phyloP scores from a whole-genome alignment of 2,797 vertebrate species.

The Nyctalus aviator region DNA sequence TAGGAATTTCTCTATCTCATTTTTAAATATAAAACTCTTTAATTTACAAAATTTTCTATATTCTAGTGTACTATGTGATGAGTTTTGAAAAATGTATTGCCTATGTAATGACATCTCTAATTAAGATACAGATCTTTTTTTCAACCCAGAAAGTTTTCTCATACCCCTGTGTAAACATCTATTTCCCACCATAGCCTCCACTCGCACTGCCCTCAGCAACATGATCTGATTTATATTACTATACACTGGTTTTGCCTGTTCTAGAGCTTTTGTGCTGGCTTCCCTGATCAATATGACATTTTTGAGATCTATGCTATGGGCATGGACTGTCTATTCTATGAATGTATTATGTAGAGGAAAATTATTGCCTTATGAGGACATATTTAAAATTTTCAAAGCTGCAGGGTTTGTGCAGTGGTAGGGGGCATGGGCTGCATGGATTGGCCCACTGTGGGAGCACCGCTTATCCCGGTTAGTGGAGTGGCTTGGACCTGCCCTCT shows the following conservation, averaged over 20 bases:
- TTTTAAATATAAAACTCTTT: background rate
- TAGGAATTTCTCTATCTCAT: background rate
- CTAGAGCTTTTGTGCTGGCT: background rate
- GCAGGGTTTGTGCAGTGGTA: background rate
- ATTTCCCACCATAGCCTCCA: background rate
- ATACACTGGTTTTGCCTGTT: background rate
- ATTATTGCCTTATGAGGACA: background rate
- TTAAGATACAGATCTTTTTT: conserved; percentile 18
- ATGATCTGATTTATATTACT: background rate
- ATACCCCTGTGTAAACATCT: background rate
- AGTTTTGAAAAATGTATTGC: background rate
- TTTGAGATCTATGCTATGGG: background rate
- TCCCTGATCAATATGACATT: background rate
- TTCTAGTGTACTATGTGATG: background rate
- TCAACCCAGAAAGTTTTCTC: background rate
- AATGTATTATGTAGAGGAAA: background rate
- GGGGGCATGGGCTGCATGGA: too few species aligned
- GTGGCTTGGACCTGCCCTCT: too few species aligned
- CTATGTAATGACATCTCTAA: background rate
- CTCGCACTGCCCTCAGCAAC: background rate
- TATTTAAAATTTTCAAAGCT: conserved; percentile 17
- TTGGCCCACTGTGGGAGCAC: too few species aligned
- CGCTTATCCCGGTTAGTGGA: too few species aligned
- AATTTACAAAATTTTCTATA: background rate
- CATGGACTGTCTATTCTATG: background rate